Percentiles rank a stretch among this genome's conserved stretches.
phyloP scores from a whole-genome alignment of 2,888 invertebrate species.

The Epirrhoe alternata region DNA sequence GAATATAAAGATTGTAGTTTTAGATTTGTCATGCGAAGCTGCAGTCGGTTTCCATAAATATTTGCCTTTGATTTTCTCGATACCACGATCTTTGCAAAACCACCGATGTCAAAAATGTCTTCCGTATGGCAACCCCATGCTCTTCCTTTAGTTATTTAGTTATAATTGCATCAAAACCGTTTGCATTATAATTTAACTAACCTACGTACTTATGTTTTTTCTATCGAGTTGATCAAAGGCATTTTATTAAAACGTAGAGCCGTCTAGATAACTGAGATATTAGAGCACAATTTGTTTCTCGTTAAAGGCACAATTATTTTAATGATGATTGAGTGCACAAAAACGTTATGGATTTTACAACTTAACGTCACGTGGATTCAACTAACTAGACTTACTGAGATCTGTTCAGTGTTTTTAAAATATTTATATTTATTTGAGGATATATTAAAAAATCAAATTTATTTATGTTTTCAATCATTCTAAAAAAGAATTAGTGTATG shows the following conservation, averaged over 20 bases:
- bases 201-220: not conserved
- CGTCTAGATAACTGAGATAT: slow-evolving; percentile 42
- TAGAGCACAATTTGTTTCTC: slow-evolving; percentile 5
- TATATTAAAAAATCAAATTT: slow-evolving; percentile 8
- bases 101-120: not conserved
- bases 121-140: not conserved
- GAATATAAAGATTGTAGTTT: slow-evolving; percentile 58
- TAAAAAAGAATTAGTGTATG: not conserved
- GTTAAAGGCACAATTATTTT: slow-evolving; percentile 2
- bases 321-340: not conserved
- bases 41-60: slow-evolving; percentile 55
- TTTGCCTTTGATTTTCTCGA: slow-evolving; percentile 40
- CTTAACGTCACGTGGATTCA: slow-evolving; percentile 4
- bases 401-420: slow-evolving; percentile 12
- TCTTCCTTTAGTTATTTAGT: not conserved
- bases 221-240: slow-evolving; percentile 20
- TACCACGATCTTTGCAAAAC: not conserved
- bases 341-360: not conserved
- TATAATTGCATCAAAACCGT: not conserved
- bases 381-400: not conserved
- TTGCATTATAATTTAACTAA: too few relatives aligned
- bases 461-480: slow-evolving; percentile 3
- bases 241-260: slow-evolving; percentile 38
- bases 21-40: slow-evolving; percentile 53
- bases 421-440: slow-evolving; percentile 1